Base-by-base conservation (phyloP, 2,113 vertebrate species). In the Oryzias melastigma region DNA sequence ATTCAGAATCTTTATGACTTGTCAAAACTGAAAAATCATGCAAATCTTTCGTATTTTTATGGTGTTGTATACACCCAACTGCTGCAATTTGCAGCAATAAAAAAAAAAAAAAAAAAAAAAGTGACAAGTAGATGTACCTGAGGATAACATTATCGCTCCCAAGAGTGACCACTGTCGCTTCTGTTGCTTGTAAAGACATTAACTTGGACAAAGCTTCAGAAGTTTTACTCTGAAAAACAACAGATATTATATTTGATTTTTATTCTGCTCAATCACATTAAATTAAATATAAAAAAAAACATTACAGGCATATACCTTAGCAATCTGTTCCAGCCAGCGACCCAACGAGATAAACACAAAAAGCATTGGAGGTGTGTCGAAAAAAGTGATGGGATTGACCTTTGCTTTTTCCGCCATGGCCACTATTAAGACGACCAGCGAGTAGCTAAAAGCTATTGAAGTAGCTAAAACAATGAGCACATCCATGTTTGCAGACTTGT, bases 181-280 rank as follows among this genome's bases (percentile, higher is more conserved):
- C 97, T 35, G 96, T 97, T 25, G 97, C 97, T 91, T 99, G 97
- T 62, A 99, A 89, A 58, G 96, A 98, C 93, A 99, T 99, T 77
- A 99, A 90, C 86, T 95, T 97, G 72, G 96, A 95, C 85, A 99
- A 92, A 75, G 97, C 97, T 83, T 98, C 97, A 25, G 97, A 99
- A 1, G 97, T 98, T 89, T 99, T 99, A 71, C 97, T 95, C 97
- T 98, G 87, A 6, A 44, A 64, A 81, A 85, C 72, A 80, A 73
- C 76, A 85, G 13, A 56, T 12, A 22, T 24, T 12, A 42, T 29
- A 29, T 4, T 29, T 8, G 35, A 41, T 5, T 29, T 54, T 55
- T 3, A 18, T 46, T 60, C 16, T 5, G 25, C 12, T 16, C 17
- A 60, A 7, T 45, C 42, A 22, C 19, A 43, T 52, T 44, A 10